A percentile compares a stretch with the other conserved stretches of the same genome.
These are phyloP conservation scores for Sus scrofa DNA, from an alignment of 2,113 vertebrate species.

Conservation along the genomic window T2T-Sscrofa CM000822.6:66655001-66655500, in stretches of 20 bases:
- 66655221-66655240: slow-evolving; percentile 23
- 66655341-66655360: not conserved
- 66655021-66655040: too few species aligned
- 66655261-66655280: not conserved
- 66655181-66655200: not conserved
- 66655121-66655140: not conserved
- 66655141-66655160: not conserved
- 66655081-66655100: not conserved
- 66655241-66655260: not conserved
- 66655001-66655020: too few species aligned
- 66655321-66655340: not conserved
- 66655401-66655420: too few species aligned
- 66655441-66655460: too few species aligned
- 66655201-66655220: not conserved
- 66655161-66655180: not conserved
- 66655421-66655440: too few species aligned
- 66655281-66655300: not conserved
- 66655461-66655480: too few species aligned
- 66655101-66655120: not conserved
- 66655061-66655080: too few species aligned
- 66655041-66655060: too few species aligned
- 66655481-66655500: too few species aligned
- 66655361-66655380: not conserved
- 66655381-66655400: not conserved
- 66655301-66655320: not conserved